Percentiles rank a stretch among this genome's conserved stretches.
phyloP scores from a whole-genome alignment of 2,888 invertebrate species.

The Drosophila kanekoi region DNA sequence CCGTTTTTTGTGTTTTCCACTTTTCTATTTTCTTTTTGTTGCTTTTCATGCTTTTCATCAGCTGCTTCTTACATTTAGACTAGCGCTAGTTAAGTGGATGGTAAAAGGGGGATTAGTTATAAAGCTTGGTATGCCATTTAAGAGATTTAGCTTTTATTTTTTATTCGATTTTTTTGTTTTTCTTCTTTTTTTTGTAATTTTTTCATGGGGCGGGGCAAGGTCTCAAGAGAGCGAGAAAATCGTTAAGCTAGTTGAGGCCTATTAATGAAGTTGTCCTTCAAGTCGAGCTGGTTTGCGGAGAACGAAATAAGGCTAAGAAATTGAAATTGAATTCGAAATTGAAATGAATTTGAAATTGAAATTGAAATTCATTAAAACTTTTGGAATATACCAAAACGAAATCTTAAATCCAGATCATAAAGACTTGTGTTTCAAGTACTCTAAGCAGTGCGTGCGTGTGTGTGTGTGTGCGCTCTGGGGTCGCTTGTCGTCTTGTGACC shows the following conservation, averaged over 20 bases:
- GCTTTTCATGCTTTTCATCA: conserved; percentile 21
- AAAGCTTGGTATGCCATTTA: conserved; percentile 61
- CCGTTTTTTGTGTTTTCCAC: conserved; percentile 25
- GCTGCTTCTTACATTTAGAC: conserved; percentile 51
- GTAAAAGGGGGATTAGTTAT: conserved; percentile 69
- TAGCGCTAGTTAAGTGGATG: conserved; percentile 70
- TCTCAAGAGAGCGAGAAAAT: conserved; percentile 57
- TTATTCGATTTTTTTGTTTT: conserved; percentile 11
- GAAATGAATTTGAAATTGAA: conserved; percentile 4
- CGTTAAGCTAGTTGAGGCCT: conserved; percentile 51
- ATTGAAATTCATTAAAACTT: neutral
- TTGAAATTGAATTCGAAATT: conserved; percentile 5
- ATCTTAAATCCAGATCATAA: conserved; percentile 12
- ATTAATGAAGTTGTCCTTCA: conserved; percentile 21
- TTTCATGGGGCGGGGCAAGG: conserved; percentile 30
- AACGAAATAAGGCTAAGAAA: neutral
- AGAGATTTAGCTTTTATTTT: conserved; percentile 48
- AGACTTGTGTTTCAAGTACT: neutral
- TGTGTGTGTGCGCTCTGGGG: conserved; percentile 5
- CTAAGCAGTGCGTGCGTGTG: conserved; percentile 9
- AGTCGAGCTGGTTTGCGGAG: neutral
- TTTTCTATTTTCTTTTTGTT: conserved; percentile 12
- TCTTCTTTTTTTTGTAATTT: conserved; percentile 26
- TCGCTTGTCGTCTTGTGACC: conserved; percentile 6
- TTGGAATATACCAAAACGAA: conserved; percentile 3